Base-by-base conservation (phyloP, 1,140 invertebrate species). In the Drosophila azteca region DNA sequence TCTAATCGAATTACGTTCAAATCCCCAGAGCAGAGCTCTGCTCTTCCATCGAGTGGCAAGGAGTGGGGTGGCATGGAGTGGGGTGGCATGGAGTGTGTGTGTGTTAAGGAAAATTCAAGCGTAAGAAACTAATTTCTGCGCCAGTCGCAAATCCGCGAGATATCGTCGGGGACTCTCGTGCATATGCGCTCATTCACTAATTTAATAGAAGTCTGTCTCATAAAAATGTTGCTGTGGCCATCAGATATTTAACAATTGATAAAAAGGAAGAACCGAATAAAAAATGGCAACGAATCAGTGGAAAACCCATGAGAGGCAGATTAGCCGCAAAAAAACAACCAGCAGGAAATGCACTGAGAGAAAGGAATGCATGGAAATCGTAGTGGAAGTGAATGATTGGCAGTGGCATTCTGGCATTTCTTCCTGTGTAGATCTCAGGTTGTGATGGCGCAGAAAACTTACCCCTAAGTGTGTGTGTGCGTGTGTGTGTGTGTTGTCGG, bases 41-140 rank as follows among this genome's bases (percentile, higher is more conserved):
- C 74, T 15, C 17, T 22, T 22, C 13, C 48, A 49, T 22, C n/a
- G 63, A 54, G 50, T 66, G n/a, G n/a, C n/a, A n/a, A 2, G 22
- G 22, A 22, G 22, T 22, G 22, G 22, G 2, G 29, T 31, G 29
- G 29, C 6, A 0, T 31, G 22, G 22, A 24, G 26, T 31, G 29
- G 29, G 1, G 6, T 31, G 22, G 22, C 2, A 6, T 31, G 29
- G 29, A 31, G 31, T 39, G 35, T 39, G 64, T 80, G 67, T 76
- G 72, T 53, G 79, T 83, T 79, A 88, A 83, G 79, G 72, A 84
- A 88, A 83, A 88, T 69, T 79, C 83, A 88, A 79, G 83, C 83
- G 83, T 88, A 88, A 88, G 83, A 88, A 88, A 88, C 83, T 88
- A 88, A 88, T 88, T 88, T 88, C 67, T 79, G 75, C 35, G 3